Base-by-base conservation (phyloP, 1,140 invertebrate genomes). In the Megalonaias nervosa region DNA sequence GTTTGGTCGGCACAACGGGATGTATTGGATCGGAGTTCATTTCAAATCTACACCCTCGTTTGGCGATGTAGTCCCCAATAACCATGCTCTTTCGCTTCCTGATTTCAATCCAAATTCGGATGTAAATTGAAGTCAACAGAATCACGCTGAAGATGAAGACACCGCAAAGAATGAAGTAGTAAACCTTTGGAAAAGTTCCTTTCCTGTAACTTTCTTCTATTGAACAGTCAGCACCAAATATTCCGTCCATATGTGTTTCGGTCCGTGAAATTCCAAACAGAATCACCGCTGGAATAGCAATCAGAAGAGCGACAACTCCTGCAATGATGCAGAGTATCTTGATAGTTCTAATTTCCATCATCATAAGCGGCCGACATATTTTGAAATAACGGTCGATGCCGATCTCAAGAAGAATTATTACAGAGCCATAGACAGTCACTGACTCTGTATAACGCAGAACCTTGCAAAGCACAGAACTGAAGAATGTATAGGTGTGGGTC, bases 311-410 rank as follows among this genome's bases (percentile, higher is more conserved):
- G 19, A 82, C 58, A 3, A 85, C 58, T 11, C 81, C 80, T 5
- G 84, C 84, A 13, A 81, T 16, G 5, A 77, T 72, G 59, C 85
- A 87, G 67, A 84, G 72, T 26, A 80, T 62, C 75, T 85, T 85
- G 55, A 87, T 84, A 23, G 73, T 81, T 26, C 72, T 81, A n/a
- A 87, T 62, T 56, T 81, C 79, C 38, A 85, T 81, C 55, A 82
- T 64, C 80, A 82, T 81, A 4, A 85, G 76, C 6, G 85, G 85
- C 17, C 79, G 75, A 69, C 85, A 87, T 56, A 87, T 86, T 71
- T 86, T 85, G 72, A 82, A 87, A 74, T 83, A 87, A 21, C 86
- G 75, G 64, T 87, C 86, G 38, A 87, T 81, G n/a, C 83, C 85
- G 15, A 87, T 85, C 59, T 84, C 83, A 5, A 85, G 71, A 16